Evolutionary conservation across 2,888 invertebrate species (phyloP).

Genomic region (Pachydiplax longipennis): DNA sequence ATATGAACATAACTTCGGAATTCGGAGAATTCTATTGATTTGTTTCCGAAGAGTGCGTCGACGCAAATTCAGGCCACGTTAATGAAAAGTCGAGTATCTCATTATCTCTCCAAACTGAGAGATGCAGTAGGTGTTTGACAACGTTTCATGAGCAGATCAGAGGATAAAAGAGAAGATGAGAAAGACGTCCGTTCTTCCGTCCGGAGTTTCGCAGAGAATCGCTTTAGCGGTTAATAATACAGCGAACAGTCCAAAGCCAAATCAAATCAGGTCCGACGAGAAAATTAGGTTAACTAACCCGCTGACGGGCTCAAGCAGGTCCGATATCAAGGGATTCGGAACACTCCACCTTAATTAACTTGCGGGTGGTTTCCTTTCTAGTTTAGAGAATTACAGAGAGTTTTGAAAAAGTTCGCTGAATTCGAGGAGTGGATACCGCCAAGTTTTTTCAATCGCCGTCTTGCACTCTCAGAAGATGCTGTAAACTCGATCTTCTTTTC

Average conservation of each 20-base stretch:
- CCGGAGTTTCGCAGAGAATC: neutral
- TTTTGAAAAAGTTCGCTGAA: neutral
- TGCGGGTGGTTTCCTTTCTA: neutral
- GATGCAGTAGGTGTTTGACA: too few relatives aligned
- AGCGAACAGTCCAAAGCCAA: neutral
- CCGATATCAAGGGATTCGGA: neutral
- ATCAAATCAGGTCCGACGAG: neutral
- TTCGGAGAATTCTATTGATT: too few relatives aligned
- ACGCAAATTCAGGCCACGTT: too few relatives aligned
- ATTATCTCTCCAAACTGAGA: too few relatives aligned
- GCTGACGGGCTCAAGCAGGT: neutral
- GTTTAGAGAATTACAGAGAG: neutral
- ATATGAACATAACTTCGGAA: too few relatives aligned
- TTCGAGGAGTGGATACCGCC: neutral
- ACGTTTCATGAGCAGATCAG: neutral
- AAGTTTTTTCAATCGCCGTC: too few relatives aligned
- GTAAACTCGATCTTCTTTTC: too few relatives aligned
- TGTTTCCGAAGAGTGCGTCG: too few relatives aligned
- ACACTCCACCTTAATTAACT: slow-evolving; percentile 17
- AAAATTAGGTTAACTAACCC: slow-evolving; percentile 17
- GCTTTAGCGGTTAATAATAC: neutral
- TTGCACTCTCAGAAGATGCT: too few relatives aligned
- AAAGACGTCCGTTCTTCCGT: neutral
- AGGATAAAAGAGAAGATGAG: neutral
- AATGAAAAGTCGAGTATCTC: too few relatives aligned